These are phyloP conservation scores for Lamellibrachia luymesi DNA, from an alignment of 1,140 invertebrate species.

Conservation along the genomic window DNA sequence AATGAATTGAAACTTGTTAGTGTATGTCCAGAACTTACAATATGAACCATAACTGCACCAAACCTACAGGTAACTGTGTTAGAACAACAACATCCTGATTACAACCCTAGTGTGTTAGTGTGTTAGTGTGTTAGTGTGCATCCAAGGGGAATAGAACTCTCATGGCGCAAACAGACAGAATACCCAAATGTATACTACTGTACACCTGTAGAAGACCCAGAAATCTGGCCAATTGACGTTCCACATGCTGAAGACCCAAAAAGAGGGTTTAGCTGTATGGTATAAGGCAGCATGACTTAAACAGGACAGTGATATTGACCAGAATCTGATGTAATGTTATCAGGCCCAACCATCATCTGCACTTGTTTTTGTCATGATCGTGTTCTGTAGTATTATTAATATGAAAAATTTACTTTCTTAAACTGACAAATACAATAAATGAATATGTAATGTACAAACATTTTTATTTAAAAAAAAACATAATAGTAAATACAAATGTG, in stretches of 20 bases:
- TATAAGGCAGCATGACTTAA: not conserved
- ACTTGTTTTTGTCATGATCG: not conserved
- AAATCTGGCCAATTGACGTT: not conserved
- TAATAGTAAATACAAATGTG: not conserved
- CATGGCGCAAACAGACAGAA: no score
- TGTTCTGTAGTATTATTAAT: not conserved
- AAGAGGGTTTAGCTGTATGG: not conserved
- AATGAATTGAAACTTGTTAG: not conserved
- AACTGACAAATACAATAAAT: no score
- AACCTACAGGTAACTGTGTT: not conserved
- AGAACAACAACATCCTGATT: no score
- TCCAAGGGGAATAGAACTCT: no score
- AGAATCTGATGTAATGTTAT: not conserved
- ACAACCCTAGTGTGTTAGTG: no score
- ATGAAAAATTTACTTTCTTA: no score
- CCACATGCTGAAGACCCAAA: not conserved
- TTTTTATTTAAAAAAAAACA: no score
- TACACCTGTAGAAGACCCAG: not conserved
- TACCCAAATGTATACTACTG: no score
- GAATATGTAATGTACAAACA: no score
- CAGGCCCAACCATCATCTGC: not conserved
- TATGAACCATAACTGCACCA: not conserved
- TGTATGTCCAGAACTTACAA: not conserved
- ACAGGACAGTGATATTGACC: not conserved
- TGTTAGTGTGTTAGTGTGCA: no score